Conservation (phyloP, 2,888 invertebrate genomes). For the Ectemnius lituratus region DNA sequence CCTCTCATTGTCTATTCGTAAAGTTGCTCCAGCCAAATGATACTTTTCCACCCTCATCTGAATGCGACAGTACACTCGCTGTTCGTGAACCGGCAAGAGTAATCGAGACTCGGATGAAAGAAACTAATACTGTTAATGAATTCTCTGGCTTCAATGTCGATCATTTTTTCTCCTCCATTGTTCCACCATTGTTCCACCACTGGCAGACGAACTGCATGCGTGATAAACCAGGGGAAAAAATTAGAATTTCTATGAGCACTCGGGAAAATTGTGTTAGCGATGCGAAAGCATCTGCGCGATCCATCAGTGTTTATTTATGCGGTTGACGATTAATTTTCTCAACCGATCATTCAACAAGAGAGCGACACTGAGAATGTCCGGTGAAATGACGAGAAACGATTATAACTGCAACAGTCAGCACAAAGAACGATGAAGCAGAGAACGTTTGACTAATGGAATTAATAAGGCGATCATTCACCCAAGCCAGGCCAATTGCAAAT, state of each 20-base stretch:
- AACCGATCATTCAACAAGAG: conserved; percentile 39
- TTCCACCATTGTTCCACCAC: not conserved
- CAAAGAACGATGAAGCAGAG: conserved; percentile 35
- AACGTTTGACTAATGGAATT: conserved; percentile 41
- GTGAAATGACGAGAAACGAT: conserved; percentile 29
- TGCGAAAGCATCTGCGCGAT: not conserved
- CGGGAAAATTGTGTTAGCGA: not conserved
- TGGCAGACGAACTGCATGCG: not conserved
- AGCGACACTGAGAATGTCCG: conserved; percentile 35
- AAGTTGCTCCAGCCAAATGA: conserved; percentile 38
- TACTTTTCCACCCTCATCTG: conserved; percentile 29
- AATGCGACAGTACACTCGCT: conserved; percentile 19
- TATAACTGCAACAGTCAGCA: conserved; percentile 38
- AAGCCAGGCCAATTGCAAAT: conserved; percentile 5
- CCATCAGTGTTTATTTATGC: conserved; percentile 15
- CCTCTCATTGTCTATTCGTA: conserved; percentile 43
- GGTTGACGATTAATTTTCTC: conserved; percentile 50
- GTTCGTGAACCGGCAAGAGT: not conserved
- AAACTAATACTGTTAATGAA: conserved; percentile 3
- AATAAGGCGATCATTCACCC: conserved; percentile 25
- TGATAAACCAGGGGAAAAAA: not conserved
- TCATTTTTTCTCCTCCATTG: not conserved
- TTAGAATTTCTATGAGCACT: conserved; percentile 5
- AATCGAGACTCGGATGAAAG: not conserved
- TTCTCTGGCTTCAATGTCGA: not conserved